Base-by-base conservation (phyloP, 2,888 invertebrate species). In the Pyrochroa serraticornis region DNA sequence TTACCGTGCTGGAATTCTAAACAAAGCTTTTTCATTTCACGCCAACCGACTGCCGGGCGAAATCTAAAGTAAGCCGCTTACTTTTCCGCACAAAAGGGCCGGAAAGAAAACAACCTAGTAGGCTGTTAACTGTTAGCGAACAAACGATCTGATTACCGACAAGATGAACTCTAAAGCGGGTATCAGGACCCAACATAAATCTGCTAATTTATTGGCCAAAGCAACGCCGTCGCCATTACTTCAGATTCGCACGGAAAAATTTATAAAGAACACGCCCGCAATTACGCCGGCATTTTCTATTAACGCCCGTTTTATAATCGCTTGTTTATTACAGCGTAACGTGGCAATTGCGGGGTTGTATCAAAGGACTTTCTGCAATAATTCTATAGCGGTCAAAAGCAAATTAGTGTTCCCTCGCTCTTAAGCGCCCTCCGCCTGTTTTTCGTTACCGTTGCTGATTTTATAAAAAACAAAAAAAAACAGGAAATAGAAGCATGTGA, bases 81-180 rank as follows among this genome's bases (percentile, higher is more conserved):
- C 59, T 54, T 54, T 59, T 49, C 49, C 54, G 56, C 59, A 62
- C 65, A 61, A 65, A 58, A 66, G 58, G 60, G 50, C 60, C 50
- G 56, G 58, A 62, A 59, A 60, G 66, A 62, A 66, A 68, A 65
- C 65, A 63, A 64, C 59, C 65, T 60, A 61, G 35, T 62, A 55
- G 58, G 62, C 66, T 65, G 66, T 69, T 69, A 67, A 60, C 66
- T 65, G 67, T 70, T 67, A 62, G 66, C 62, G 67, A 69, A 69
- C 69, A 70, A 69, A 68, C 64, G 67, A 70, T 71, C 70, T 67
- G 70, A 71, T 71, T 71, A 67, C 50, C 13, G 46, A 37, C 49
- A 54, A 57, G 65, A 67, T 67, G 65, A 65, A 64, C 60, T 66
- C 67, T 57, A 63, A 63, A 66, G 62, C 58, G 65, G 64, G 62